Percentiles rank a stretch among this genome's conserved stretches.
Conservation (phyloP, 35 echinoderm and acorn worm species). For the Chiridota heheva region DNA sequence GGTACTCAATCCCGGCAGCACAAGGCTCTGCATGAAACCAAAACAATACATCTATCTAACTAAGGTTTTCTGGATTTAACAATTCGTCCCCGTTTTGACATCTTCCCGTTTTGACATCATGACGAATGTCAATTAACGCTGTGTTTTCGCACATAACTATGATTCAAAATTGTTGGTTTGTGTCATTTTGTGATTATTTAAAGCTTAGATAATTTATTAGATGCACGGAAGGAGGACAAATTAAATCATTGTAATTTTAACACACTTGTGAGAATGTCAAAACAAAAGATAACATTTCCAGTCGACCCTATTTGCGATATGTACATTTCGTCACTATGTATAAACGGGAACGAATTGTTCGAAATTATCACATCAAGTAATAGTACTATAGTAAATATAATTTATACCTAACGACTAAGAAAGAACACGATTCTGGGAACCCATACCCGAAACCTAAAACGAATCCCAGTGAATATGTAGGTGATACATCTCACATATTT, state of each 20-base stretch:
- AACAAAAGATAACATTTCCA: no score
- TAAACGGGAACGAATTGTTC: no score
- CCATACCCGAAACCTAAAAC: background rate
- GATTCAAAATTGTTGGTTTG: background rate
- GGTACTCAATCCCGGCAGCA: constrained; percentile 13
- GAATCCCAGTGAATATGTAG: background rate
- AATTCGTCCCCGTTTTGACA: background rate
- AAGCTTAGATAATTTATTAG: no score
- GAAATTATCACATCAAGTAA: background rate
- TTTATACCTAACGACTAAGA: background rate
- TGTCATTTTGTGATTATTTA: background rate
- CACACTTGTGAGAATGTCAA: no score
- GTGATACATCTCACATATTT: background rate
- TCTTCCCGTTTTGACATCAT: background rate
- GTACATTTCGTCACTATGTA: no score
- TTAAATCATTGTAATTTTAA: no score
- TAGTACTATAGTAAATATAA: background rate
- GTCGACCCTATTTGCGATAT: no score
- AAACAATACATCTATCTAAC: background rate
- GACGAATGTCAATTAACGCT: background rate
- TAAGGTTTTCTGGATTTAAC: background rate
- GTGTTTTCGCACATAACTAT: background rate
- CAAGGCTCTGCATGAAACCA: background rate
- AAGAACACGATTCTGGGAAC: background rate
- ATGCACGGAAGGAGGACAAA: no score